Base-by-base conservation (phyloP, 2,888 invertebrate genomes). In the Cetonia aurata region DNA sequence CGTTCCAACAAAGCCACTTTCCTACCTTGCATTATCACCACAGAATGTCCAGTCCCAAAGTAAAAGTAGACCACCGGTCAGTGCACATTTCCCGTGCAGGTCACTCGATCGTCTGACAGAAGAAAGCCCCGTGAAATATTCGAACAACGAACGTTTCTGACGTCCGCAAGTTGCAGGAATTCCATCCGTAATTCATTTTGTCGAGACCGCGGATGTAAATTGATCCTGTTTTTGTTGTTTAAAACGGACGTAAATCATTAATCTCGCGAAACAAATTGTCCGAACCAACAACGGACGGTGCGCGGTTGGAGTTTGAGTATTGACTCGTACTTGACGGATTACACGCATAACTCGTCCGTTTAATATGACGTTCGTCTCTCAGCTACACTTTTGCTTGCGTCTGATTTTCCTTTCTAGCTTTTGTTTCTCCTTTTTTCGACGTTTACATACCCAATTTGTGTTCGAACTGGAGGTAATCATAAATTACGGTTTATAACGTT, bases 181-280 rank as follows among this genome's bases (percentile, higher is more conserved):
- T 62, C 60, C 48, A 25, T 19, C 48, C 48, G 48, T 62, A 62
- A 62, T 62, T 62, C 48, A 62, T 62, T 48, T 62, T 62, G 48
- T 62, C 60, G 60, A 48, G 13, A 48, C 46, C 60, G 31, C 60
- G 48, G 60, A 62, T 62, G 60, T 62, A 62, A 62, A 62, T 62
- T 46, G 60, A 48, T 62, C 60, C 31, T 62, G 60, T 62, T 62
- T 56, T 62, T 62, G 60, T 62, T 62, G 48, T 48, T 62, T 62
- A 62, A 25, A 60, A 62, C 15, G 60, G 48, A 62, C 60, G 60
- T 48, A 42, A 48, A 42, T 62, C 60, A 62, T 62, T 62, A 48
- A 62, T 62, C 60, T 62, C 60, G 60, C 48, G 31, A 62, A 62
- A 62, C 60, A 62, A 62, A 62, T 62, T 62, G 60, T 62, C 33